phyloP scores from a whole-genome alignment of 2,113 vertebrate species.

The Saccopteryx bilineata region DNA sequence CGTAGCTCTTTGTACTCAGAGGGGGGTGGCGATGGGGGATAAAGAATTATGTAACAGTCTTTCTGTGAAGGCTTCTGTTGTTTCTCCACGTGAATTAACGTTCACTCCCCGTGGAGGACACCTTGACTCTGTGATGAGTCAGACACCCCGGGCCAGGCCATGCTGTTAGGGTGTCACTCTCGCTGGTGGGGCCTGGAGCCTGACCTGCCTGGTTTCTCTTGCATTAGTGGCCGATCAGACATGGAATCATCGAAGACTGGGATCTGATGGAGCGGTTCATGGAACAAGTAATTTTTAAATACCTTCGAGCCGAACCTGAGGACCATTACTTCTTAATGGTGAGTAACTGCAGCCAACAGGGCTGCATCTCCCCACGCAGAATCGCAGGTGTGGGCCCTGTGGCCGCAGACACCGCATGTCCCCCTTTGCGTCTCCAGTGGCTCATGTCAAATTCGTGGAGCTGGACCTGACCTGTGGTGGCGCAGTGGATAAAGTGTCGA shows the following conservation, averaged over 20 bases:
- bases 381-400: too few species aligned
- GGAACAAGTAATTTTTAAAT: conserved; percentile 95
- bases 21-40: too few species aligned
- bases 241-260: conserved; percentile 94
- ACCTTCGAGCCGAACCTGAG: conserved; percentile 93
- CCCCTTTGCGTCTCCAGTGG: too few species aligned
- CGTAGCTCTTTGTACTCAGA: background rate
- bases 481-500: too few species aligned
- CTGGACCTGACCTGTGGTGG: too few species aligned
- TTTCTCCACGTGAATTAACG: background rate
- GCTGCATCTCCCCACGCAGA: background rate
- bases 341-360: conserved; percentile 63
- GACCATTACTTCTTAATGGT: conserved; percentile 96
- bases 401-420: too few species aligned
- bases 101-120: background rate
- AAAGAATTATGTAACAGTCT: rapidly evolving
- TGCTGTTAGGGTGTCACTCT: rapidly evolving
- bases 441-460: too few species aligned
- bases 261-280: conserved; percentile 95
- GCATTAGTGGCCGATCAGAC: conserved; percentile 90
- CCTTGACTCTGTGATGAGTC: rapidly evolving
- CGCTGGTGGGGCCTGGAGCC: background rate
- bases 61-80: too few species aligned
- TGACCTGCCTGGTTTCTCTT: conserved; percentile 40
- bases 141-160: background rate